A percentile compares a stretch with the other conserved stretches of the same genome.
These are phyloP conservation scores for Hippopotamus amphibius DNA, from an alignment of 2,113 vertebrate species.

Conservation along the genomic window DNA sequence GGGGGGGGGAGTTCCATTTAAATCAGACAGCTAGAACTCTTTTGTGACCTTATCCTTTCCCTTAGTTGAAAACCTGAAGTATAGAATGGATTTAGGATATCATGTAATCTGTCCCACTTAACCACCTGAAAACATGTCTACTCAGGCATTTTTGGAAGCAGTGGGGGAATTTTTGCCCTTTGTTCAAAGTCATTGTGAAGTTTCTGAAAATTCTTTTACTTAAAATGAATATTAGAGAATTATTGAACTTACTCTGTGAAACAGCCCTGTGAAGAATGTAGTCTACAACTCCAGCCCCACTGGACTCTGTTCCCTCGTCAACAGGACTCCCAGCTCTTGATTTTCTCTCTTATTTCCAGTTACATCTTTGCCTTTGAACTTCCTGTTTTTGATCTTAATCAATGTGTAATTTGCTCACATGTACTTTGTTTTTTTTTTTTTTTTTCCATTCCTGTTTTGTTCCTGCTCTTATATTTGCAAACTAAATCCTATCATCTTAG, in stretches of 20 bases:
- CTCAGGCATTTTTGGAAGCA: background rate
- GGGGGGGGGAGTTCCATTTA: background rate
- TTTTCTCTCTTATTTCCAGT: background rate
- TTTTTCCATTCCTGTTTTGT: background rate
- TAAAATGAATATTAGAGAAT: background rate
- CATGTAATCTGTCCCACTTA: background rate
- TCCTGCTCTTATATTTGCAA: background rate
- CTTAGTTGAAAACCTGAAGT: background rate
- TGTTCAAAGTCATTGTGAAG: background rate
- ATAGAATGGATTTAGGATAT: background rate
- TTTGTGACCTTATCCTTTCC: background rate
- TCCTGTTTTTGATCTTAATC: background rate
- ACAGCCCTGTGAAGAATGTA: background rate
- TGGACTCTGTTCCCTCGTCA: background rate
- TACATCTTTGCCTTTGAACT: background rate
- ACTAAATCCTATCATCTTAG: background rate
- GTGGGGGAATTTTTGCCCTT: background rate
- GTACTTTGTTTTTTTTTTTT: background rate
- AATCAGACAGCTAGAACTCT: background rate
- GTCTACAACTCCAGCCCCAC: rapidly evolving
- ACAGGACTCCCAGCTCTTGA: background rate
- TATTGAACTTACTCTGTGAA: background rate
- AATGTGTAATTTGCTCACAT: background rate
- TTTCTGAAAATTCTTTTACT: background rate
- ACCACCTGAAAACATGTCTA: background rate